Conservation (phyloP, 2,113 vertebrate genomes). For the Alethe diademata region DNA sequence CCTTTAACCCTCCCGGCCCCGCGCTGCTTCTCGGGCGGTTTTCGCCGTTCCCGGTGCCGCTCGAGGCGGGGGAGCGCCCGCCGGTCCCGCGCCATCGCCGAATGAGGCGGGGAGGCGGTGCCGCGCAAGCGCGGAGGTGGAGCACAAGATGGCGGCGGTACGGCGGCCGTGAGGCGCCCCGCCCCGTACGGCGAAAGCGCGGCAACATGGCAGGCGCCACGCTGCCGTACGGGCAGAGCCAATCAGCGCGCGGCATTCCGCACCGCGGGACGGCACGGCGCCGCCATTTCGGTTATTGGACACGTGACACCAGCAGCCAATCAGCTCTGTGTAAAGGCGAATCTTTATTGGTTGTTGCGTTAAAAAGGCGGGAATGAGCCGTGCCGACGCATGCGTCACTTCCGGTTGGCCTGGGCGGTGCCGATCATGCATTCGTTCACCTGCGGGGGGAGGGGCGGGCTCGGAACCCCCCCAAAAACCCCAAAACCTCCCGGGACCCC, state of each 20-base stretch:
- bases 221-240: neutral
- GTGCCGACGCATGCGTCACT: neutral
- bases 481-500: too few relatives aligned
- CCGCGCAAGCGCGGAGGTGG: neutral
- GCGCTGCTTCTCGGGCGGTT: too few relatives aligned
- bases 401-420: neutral
- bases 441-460: neutral
- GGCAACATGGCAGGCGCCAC: neutral
- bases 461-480: too few relatives aligned
- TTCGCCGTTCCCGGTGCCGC: too few relatives aligned
- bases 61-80: too few relatives aligned
- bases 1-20: too few relatives aligned
- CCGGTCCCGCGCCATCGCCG: too few relatives aligned
- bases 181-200: neutral
- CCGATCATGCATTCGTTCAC: neutral
- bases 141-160: neutral
- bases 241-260: neutral
- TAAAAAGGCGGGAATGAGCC: neutral
- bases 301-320: neutral
- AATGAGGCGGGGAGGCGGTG: neutral
- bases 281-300: neutral
- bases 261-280: neutral
- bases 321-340: neutral
- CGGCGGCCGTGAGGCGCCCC: neutral
- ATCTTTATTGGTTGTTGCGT: neutral